These are phyloP conservation scores for Acestrorhynchus altus DNA, from an alignment of 2,797 vertebrate species.

Conservation along the genomic window DNA sequence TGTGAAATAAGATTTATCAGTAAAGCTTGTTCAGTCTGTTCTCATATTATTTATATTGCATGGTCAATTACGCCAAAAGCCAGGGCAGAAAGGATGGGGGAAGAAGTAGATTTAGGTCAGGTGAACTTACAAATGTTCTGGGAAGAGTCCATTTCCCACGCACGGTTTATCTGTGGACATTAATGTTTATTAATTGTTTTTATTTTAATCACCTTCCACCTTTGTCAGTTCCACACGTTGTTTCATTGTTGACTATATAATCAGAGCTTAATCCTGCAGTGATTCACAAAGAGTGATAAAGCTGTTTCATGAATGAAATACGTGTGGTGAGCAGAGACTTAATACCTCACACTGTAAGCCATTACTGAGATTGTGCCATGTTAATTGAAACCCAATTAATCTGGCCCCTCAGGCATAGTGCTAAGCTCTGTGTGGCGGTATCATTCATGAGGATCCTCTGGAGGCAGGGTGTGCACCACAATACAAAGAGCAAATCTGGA, in stretches of 20 bases:
- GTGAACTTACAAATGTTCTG: conserved; percentile 47
- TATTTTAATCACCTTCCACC: background rate
- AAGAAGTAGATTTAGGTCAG: background rate
- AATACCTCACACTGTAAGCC: background rate
- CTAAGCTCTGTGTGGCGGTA: background rate
- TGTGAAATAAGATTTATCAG: background rate
- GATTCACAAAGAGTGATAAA: background rate
- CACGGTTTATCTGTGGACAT: conserved; percentile 35
- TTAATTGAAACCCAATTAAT: conserved; percentile 11
- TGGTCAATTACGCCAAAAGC: background rate
- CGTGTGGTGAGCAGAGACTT: conserved; percentile 10
- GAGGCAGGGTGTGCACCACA: background rate
- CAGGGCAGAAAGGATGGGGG: background rate
- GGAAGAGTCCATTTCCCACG: conserved; percentile 49
- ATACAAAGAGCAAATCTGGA: background rate
- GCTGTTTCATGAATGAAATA: conserved; percentile 1
- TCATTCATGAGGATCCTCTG: conserved; percentile 2
- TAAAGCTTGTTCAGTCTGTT: background rate
- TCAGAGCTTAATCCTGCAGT: conserved; percentile 6
- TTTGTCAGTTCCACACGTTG: background rate
- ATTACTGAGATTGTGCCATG: background rate
- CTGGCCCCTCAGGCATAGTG: background rate
- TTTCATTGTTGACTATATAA: background rate
- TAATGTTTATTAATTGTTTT: conserved; percentile 29
- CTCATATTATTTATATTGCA: conserved; percentile 9